Percentiles rank a stretch among this genome's conserved stretches.
Evolutionary conservation across 2,797 vertebrate genomes (phyloP).

Genomic region (Poeciliopsis gracilis): DNA sequence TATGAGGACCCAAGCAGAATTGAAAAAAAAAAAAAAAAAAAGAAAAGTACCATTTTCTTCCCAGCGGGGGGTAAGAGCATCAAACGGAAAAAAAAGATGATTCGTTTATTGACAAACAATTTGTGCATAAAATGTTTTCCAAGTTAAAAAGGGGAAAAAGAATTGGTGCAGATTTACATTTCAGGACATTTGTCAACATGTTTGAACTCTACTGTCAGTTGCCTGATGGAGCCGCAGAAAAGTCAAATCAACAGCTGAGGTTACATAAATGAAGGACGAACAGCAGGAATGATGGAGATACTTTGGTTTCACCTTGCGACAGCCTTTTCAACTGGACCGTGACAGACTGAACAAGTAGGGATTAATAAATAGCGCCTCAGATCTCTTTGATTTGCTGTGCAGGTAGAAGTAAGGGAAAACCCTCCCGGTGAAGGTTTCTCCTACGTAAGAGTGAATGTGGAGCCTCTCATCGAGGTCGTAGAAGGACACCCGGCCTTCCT

Average conservation of each 20-base stretch:
- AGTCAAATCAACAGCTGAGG: not conserved
- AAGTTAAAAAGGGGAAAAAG: not conserved
- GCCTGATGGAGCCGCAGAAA: not conserved
- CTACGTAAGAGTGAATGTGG: slow-evolving; percentile 59
- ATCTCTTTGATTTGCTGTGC: slow-evolving; percentile 39
- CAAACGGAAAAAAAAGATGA: not conserved
- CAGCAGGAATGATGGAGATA: not conserved
- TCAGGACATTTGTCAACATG: not conserved
- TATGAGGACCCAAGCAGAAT: not conserved
- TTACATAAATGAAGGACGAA: not conserved
- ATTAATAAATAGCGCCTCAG: slow-evolving; percentile 33
- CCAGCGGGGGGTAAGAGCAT: not conserved
- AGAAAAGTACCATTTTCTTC: not conserved
- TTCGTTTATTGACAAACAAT: not conserved
- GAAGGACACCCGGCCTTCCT: slow-evolving; percentile 64
- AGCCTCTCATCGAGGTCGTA: slow-evolving; percentile 43
- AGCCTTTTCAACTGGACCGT: not conserved
- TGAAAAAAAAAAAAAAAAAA: not conserved
- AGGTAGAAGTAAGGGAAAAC: slow-evolving; percentile 66
- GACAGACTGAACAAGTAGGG: fast-evolving
- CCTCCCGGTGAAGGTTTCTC: slow-evolving; percentile 46
- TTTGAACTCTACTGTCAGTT: not conserved
- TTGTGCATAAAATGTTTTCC: not conserved
- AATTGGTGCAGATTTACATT: not conserved
- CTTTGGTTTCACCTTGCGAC: not conserved